Percentiles rank a stretch among this genome's conserved stretches.
These are phyloP conservation scores for Garrulus glandarius DNA, from an alignment of 2,797 vertebrate species.

Conservation along the genomic window DNA sequence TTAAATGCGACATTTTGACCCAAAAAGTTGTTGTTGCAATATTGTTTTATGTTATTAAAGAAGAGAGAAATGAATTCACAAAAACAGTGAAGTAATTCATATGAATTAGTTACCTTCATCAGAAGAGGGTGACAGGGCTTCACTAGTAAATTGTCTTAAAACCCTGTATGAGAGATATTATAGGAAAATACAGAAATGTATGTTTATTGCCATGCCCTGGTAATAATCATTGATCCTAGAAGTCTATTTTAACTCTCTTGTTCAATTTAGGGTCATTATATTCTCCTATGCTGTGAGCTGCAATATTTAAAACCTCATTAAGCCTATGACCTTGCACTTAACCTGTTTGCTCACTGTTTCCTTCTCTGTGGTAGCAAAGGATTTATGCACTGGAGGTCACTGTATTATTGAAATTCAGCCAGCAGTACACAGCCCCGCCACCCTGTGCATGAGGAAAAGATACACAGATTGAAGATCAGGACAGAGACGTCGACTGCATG, in stretches of 20 bases:
- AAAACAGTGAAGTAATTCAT: background rate
- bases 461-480: background rate
- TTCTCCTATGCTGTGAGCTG: background rate
- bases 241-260: background rate
- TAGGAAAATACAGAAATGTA: background rate
- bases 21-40: background rate
- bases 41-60: background rate
- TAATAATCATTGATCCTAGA: background rate
- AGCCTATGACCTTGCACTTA: background rate
- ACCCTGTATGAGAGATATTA: background rate
- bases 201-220: background rate
- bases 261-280: background rate
- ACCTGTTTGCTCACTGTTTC: background rate
- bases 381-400: background rate
- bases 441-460: background rate
- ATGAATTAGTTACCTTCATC: background rate
- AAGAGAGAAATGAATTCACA: background rate
- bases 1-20: background rate
- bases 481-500: accelerated
- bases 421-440: background rate
- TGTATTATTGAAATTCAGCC: background rate
- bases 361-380: background rate
- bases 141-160: background rate
- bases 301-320: conserved; percentile 35
- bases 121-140: background rate